Evolutionary conservation across 2,888 invertebrate genomes (phyloP).

Genomic region (Cenopis cana): DNA sequence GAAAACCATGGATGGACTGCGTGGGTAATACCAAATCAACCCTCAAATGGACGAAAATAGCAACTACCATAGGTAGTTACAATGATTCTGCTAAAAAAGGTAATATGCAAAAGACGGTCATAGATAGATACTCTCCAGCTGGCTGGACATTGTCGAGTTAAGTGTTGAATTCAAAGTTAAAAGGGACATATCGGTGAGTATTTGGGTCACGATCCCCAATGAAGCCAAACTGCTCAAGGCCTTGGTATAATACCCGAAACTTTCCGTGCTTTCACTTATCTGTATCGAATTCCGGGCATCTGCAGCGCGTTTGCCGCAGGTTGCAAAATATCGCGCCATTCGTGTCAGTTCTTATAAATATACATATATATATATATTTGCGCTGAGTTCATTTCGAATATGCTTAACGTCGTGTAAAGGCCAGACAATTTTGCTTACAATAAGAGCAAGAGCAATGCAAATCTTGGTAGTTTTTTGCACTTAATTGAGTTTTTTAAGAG

Average conservation of each 20-base stretch:
- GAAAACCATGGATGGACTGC: no score
- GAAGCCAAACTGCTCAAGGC: background rate
- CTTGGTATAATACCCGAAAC: background rate
- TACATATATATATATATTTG: background rate
- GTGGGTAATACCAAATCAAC: no score
- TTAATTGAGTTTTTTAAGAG: no score
- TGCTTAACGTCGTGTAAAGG: background rate
- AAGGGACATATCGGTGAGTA: background rate
- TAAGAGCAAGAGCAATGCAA: background rate
- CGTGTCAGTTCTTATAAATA: no score
- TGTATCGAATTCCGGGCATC: slow-evolving; percentile 23
- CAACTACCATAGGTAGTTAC: no score
- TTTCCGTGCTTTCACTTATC: slow-evolving; percentile 24
- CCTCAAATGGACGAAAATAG: no score
- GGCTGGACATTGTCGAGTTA: no score
- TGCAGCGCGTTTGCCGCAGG: background rate
- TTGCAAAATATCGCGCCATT: background rate
- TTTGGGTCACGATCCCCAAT: slow-evolving; percentile 3
- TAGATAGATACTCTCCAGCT: no score
- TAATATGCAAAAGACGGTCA: no score
- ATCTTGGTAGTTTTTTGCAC: no score
- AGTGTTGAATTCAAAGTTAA: no score
- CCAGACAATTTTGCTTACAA: background rate
- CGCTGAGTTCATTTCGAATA: background rate
- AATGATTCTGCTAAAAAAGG: no score